Base-by-base conservation (phyloP, 2,797 vertebrate species). In the Rhinoraja longicauda region DNA sequence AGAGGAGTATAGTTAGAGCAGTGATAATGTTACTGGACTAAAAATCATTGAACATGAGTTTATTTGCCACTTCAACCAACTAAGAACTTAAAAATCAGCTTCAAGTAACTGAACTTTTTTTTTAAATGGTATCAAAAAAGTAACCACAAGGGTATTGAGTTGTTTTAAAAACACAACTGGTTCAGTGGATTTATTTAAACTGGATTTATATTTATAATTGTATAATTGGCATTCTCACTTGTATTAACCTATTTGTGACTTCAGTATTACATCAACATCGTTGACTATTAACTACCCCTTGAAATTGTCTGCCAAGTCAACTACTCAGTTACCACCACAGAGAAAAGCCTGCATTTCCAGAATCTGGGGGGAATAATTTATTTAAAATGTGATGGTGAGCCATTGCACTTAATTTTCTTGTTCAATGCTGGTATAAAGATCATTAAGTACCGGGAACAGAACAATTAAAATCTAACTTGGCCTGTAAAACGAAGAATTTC, bases 91-190 rank as follows among this genome's bases (percentile, higher is more conserved):
- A 67, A 45, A 67, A 62, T 67, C 59, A 64, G n/a, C 32, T 88
- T 88, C 59, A 88, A 88, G 64, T 32, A 67, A 19, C 17, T 88
- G 59, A 15, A 88, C 32, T 88, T 45, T 45, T 45, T 45, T 45
- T 3, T 45, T 88, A 88, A 88, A 88, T 88, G 84, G n/a, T 67
- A 36, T 67, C n/a, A 21, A 32, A 67, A 19, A 64, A 36, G 17
- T 9, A 19, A 84, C 26, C 81, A 59, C n/a, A 15, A 10, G 10
- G 7, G 1, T 88, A n/a, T 88, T 7, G 17, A 62, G n/a, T 88
- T 88, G n/a, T 88, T 36, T 29, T 88, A 88, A 67, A 88, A 88
- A 32, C 19, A n/a, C 59, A 67, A 88, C n/a, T 36, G 84, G 17
- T 64, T 86, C 29, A 86, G 5, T 78, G n/a, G n/a, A n/a, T n/a